Conservation (phyloP, 2,888 invertebrate species). For the Trichacis sp. region DNA sequence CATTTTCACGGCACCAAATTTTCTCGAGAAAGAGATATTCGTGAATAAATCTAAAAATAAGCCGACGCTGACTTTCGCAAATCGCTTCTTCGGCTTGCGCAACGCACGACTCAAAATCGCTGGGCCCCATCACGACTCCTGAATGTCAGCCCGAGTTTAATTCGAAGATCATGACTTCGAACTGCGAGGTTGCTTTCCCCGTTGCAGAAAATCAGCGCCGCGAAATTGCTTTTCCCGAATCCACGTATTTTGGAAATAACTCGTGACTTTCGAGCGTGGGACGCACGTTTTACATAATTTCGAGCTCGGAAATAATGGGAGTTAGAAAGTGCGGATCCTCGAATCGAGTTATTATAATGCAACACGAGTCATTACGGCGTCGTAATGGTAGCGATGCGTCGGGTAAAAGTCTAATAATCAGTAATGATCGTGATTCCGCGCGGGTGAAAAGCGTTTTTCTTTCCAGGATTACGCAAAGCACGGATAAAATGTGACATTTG, state of each 20-base stretch:
- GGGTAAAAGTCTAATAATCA: no score
- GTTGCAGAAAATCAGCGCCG: background rate
- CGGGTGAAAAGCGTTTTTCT: no score
- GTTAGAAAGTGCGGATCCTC: conserved; percentile 36
- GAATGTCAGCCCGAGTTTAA: background rate
- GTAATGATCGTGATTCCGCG: no score
- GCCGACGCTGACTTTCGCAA: background rate
- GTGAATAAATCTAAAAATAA: background rate
- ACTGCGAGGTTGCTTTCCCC: background rate
- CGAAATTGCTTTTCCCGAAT: background rate
- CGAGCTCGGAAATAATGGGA: conserved; percentile 23
- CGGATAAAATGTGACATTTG: background rate
- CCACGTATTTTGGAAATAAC: background rate
- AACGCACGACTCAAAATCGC: background rate
- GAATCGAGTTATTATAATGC: conserved; percentile 19
- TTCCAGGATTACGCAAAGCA: background rate
- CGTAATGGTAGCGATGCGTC: no score
- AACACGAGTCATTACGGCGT: no score
- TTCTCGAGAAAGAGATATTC: background rate
- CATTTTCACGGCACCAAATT: no score
- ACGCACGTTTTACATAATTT: conserved; percentile 31
- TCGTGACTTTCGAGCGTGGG: background rate
- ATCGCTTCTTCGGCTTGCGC: background rate
- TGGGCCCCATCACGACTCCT: background rate
- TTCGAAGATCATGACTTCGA: background rate